Base-by-base conservation (phyloP, 2,888 invertebrate genomes). In the Melanostoma scalare region DNA sequence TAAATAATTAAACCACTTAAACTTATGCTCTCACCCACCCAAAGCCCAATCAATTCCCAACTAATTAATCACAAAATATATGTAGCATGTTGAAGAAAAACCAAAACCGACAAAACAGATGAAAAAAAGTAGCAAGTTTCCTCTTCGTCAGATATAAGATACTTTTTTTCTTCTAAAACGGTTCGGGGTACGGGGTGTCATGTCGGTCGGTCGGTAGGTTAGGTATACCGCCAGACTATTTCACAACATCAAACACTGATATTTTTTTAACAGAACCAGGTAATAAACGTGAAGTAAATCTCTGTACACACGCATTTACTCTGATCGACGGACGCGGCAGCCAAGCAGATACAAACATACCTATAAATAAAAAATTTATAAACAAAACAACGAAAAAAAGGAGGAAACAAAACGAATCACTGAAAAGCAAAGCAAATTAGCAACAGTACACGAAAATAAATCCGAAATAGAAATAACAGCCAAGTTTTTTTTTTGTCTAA, bases 1-100 rank as follows among this genome's bases (percentile, higher is more conserved):
- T 78, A 63, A 78, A 82, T 73, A 78, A 82, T 78, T 82, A 73
- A 82, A 82, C 42, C 82, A 82, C 67, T 82, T 80, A 58, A 52
- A 71, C 52, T 65, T 69, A 63, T 69, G 67, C 58, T 55, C 40
- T 53, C 53, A 52, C 67, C 67, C 56, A 52, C 50, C 46, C 63
- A 33, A 36, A 20, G 10, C 30, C 50, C 53, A 68, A 50, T 38
- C 63, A 38, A 46, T 65, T 44, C 40, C 53, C 46, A 63, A 52
- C 68, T 69, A 75, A 75, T 69, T 75, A 79, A 74, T 79, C 79
- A 20, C 20, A 58, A 61, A 61, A 74, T 63, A 42, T 38, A 20
- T 33, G 55, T 48, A 30, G 44, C n/a, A 40, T 69, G 38, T 46
- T n/a, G 33, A 50, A 20, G 50, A 38, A 61, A 1, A 31, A 36